These are phyloP conservation scores for Cecropterus lyciades DNA, from an alignment of 1,140 invertebrate species.

Conservation along the genomic window DNA sequence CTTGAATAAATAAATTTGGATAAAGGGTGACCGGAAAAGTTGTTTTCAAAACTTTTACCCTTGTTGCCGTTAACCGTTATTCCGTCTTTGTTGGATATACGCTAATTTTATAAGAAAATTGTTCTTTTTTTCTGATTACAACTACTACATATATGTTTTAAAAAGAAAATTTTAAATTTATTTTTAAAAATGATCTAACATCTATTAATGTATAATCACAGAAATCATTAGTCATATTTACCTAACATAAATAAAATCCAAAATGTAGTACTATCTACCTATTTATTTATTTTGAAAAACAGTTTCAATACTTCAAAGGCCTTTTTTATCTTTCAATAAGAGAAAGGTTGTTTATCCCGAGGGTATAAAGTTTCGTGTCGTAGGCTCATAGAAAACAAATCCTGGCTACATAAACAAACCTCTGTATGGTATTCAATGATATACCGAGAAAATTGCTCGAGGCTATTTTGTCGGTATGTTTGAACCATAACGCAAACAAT, in stretches of 20 bases:
- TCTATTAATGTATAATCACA: too few species aligned
- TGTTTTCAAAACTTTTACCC: constrained; percentile 48
- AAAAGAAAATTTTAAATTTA: too few species aligned
- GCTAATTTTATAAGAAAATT: constrained; percentile 10
- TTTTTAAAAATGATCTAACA: too few species aligned
- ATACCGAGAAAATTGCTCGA: constrained; percentile 20
- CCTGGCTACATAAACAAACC: constrained; percentile 28
- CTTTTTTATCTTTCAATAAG: constrained; percentile 30
- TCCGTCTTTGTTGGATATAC: constrained; percentile 20
- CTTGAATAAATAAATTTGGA: constrained; percentile 63
- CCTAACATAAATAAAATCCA: too few species aligned
- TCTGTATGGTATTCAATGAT: constrained; percentile 29
- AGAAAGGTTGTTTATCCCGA: constrained; percentile 33
- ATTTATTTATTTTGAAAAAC: constrained; percentile 9
- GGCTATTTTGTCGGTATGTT: constrained; percentile 34
- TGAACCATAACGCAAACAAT: constrained; percentile 31
- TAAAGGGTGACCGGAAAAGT: constrained; percentile 52
- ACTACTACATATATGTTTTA: too few species aligned
- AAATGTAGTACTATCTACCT: too few species aligned
- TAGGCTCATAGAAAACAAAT: constrained; percentile 35
- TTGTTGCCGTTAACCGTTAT: constrained; percentile 40
- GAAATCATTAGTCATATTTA: too few species aligned
- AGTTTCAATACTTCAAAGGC: constrained; percentile 27
- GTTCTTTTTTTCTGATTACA: too few species aligned
- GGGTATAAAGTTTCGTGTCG: constrained; percentile 29